Conservation (phyloP, 2,888 invertebrate species). For the Drosophila paranaensis region DNA sequence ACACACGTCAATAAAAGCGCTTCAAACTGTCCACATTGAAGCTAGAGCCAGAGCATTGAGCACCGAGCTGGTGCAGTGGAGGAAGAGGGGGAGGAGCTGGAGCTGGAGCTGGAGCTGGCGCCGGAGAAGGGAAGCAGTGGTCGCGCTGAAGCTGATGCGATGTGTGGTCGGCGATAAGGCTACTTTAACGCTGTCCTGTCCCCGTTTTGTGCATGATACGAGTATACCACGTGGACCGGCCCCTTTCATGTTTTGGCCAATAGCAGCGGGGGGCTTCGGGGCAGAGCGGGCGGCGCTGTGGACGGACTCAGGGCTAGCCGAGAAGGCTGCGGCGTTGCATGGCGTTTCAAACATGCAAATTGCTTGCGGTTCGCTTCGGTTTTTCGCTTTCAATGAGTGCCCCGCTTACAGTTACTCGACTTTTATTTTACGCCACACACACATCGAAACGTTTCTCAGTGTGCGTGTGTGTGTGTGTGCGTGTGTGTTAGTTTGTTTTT, state of each 20-base stretch:
- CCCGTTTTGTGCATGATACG: constrained; percentile 73
- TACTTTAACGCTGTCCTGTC: constrained; percentile 78
- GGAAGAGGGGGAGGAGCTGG: constrained; percentile 2
- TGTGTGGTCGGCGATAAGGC: constrained; percentile 70
- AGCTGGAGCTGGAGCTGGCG: constrained; percentile 27
- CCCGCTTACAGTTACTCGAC: constrained; percentile 70
- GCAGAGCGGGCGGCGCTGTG: background rate
- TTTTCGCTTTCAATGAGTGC: constrained; percentile 77
- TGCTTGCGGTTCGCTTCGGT: constrained; percentile 78
- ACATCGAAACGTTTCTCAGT: constrained; percentile 14
- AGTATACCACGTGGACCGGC: constrained; percentile 59
- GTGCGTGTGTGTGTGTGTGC: constrained; percentile 21
- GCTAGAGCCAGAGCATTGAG: constrained; percentile 24
- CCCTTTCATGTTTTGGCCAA: constrained; percentile 75
- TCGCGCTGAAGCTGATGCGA: constrained; percentile 51
- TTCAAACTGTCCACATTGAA: constrained; percentile 76
- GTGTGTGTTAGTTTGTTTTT: constrained; percentile 47
- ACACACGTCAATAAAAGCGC: constrained; percentile 79
- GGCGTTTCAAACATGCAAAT: constrained; percentile 78
- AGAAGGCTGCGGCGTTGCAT: constrained; percentile 57
- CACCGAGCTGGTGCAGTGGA: constrained; percentile 21
- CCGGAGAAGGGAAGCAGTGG: constrained; percentile 25
- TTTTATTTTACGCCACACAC: constrained; percentile 44
- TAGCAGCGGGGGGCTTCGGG: constrained; percentile 27
- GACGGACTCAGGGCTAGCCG: constrained; percentile 15